phyloP scores from a whole-genome alignment of 2,113 vertebrate species.

The Leiothrix lutea region DNA sequence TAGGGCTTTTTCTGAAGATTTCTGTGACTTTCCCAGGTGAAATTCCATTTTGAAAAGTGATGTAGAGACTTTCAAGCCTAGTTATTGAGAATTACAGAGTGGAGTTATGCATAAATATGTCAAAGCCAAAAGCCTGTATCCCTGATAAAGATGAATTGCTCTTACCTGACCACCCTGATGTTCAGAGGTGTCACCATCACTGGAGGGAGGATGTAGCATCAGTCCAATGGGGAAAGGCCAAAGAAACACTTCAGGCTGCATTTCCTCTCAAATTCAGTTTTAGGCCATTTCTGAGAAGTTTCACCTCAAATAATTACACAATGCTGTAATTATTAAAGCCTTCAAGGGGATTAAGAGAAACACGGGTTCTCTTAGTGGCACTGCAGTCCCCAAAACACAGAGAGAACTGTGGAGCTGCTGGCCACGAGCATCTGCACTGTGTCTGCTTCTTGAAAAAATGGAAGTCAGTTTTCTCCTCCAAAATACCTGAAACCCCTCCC shows the following conservation, averaged over 20 bases:
- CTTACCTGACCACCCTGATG: not conserved
- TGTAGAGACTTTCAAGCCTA: not conserved
- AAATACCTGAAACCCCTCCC: not conserved
- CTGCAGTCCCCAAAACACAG: not conserved
- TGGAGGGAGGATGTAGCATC: not conserved
- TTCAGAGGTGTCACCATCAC: not conserved
- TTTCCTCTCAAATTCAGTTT: not conserved
- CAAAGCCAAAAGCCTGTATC: not conserved
- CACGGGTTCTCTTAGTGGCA: fast-evolving
- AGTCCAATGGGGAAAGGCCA: not conserved
- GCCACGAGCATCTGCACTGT: not conserved
- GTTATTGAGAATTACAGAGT: not conserved
- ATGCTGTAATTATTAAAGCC: not conserved
- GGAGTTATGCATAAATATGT: not conserved
- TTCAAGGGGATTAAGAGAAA: not conserved
- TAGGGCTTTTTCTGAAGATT: not conserved
- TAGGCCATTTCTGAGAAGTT: not conserved
- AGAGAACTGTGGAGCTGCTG: not conserved
- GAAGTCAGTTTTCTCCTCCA: not conserved
- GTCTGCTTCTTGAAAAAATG: not conserved
- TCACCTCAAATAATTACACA: not conserved
- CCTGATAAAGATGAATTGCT: not conserved
- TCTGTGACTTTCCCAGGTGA: not conserved
- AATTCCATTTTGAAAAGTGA: not conserved
- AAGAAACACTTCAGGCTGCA: not conserved